phyloP scores from a whole-genome alignment of 2,888 invertebrate genomes.

The Branchellion lobata region DNA sequence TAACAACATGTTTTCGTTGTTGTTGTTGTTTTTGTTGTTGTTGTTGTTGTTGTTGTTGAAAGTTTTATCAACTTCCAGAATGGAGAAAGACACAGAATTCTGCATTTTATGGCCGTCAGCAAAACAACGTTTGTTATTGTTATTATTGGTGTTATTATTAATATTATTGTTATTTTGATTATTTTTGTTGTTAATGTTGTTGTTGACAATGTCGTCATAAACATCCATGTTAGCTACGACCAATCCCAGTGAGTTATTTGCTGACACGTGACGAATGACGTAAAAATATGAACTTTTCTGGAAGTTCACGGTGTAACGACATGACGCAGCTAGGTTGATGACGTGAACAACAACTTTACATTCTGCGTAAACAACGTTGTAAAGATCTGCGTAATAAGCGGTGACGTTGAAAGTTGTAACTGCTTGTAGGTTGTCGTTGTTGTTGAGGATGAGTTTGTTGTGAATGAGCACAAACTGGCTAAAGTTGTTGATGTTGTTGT shows the following conservation, averaged over 20 bases:
- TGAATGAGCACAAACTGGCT: background rate
- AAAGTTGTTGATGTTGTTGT: background rate
- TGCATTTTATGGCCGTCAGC: too few relatives aligned
- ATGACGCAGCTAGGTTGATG: background rate
- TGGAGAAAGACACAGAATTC: too few relatives aligned
- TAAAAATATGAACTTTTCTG: background rate
- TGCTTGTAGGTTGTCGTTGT: background rate
- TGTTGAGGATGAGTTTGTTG: background rate
- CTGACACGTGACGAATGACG: background rate
- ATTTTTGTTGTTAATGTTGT: background rate
- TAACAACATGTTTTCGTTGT: background rate
- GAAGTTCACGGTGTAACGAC: background rate
- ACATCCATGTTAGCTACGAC: background rate
- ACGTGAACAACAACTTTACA: background rate
- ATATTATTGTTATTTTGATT: too few relatives aligned
- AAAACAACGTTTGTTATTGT: too few relatives aligned
- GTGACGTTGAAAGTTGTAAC: background rate
- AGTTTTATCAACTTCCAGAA: too few relatives aligned
- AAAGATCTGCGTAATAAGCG: background rate
- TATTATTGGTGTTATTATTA: too few relatives aligned
- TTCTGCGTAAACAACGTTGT: background rate
- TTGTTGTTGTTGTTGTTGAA: conserved; percentile 6
- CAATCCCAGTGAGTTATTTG: background rate
- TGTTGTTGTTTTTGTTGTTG: background rate
- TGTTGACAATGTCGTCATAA: background rate